phyloP scores from a whole-genome alignment of 2,113 vertebrate species.

The Protobothrops mucrosquamatus region DNA sequence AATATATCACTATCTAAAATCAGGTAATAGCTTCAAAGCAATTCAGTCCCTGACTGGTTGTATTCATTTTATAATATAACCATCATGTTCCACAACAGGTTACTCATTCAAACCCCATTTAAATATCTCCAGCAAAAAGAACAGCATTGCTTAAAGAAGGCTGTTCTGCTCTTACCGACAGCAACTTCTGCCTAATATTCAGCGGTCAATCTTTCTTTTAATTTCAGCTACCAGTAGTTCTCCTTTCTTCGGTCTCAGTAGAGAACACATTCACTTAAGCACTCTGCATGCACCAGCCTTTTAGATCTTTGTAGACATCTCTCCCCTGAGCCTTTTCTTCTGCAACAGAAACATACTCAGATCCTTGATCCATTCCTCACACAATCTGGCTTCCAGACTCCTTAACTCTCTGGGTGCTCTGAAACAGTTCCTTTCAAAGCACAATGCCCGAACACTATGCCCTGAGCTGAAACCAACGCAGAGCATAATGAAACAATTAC shows the following conservation, averaged over 20 bases:
- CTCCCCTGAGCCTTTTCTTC: not conserved
- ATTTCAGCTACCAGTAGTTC: not conserved
- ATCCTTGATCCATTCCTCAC: not conserved
- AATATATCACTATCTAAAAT: not conserved
- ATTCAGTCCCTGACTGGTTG: not conserved
- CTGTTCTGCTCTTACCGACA: not conserved
- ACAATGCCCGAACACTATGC: not conserved
- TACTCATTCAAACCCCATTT: not conserved
- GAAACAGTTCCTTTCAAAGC: not conserved
- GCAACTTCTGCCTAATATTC: not conserved
- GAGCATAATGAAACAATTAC: not conserved
- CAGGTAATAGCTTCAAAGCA: not conserved
- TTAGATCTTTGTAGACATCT: not conserved
- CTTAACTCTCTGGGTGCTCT: not conserved
- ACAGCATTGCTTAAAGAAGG: not conserved
- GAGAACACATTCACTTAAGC: not conserved
- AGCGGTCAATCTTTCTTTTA: not conserved
- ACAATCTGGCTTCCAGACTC: not conserved
- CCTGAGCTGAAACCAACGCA: not conserved
- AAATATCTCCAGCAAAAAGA: not conserved
- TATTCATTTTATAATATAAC: not conserved
- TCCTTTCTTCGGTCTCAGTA: not conserved
- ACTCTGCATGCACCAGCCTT: not conserved
- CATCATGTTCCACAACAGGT: not conserved
- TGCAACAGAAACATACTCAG: not conserved